A percentile compares a stretch with the other conserved stretches of the same genome.
Evolutionary conservation across 2,113 vertebrate species (phyloP).

Genomic region (Triplophysa dalaica): DNA sequence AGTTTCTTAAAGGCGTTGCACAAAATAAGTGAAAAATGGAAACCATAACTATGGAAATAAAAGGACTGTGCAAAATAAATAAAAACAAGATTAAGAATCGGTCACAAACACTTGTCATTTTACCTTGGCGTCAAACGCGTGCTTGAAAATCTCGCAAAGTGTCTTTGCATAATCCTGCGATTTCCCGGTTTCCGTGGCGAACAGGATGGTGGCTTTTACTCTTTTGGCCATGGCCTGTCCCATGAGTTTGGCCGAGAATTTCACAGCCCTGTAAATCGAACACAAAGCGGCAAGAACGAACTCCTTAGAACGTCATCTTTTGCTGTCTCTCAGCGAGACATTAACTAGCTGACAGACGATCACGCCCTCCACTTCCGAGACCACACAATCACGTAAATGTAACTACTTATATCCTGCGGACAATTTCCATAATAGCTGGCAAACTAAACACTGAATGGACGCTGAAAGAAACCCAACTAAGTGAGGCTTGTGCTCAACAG

Average conservation of each 20-base stretch:
- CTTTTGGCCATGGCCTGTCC: conserved; percentile 98
- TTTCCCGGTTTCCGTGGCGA: conserved; percentile 94
- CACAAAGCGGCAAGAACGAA: background rate
- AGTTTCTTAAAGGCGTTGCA: no score
- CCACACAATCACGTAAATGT: conserved; percentile 62
- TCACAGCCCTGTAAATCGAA: conserved; percentile 83
- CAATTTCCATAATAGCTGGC: conserved; percentile 69
- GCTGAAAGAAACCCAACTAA: conserved; percentile 60
- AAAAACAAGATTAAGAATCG: background rate
- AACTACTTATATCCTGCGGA: conserved; percentile 63
- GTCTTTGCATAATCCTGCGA: conserved; percentile 97
- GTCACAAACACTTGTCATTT: background rate
- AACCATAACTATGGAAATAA: no score
- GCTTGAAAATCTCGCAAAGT: conserved; percentile 97
- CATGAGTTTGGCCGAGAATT: conserved; percentile 98
- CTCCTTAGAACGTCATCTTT: background rate
- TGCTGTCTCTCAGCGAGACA: background rate
- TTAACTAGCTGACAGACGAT: conserved; percentile 7
- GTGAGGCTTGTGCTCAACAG: conserved; percentile 47
- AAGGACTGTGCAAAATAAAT: no score
- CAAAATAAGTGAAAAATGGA: no score
- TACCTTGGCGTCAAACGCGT: conserved; percentile 98
- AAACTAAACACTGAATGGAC: background rate
- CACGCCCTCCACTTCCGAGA: conserved; percentile 34
- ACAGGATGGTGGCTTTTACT: conserved; percentile 96